Percentiles rank a stretch among this genome's conserved stretches.
phyloP scores from a whole-genome alignment of 2,888 invertebrate species.

The Sinopyrophorus schimmeli region DNA sequence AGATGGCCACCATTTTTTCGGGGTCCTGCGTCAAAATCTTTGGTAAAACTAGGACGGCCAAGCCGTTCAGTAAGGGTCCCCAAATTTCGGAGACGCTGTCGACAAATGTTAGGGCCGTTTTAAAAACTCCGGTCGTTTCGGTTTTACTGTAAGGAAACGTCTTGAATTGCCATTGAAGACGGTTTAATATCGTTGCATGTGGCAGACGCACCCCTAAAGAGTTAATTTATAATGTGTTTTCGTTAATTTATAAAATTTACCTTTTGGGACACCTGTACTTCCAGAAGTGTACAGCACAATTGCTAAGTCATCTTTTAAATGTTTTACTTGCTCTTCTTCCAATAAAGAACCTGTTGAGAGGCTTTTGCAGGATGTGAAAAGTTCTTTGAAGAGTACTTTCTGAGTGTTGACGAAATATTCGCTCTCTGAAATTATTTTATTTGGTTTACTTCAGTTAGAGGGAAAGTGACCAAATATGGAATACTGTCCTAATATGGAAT shows the following conservation, averaged over 20 bases:
- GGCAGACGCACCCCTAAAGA: slow-evolving; percentile 81
- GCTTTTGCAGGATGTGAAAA: slow-evolving; percentile 56
- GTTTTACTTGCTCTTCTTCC: slow-evolving; percentile 54
- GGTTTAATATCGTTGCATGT: slow-evolving; percentile 77
- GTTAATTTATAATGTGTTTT: background rate
- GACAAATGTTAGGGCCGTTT: slow-evolving; percentile 89
- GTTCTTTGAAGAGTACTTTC: slow-evolving; percentile 56
- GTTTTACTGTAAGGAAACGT: slow-evolving; percentile 72
- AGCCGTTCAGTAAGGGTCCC: slow-evolving; percentile 77
- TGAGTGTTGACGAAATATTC: slow-evolving; percentile 41
- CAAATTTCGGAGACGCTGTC: slow-evolving; percentile 89
- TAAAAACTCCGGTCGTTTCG: slow-evolving; percentile 79
- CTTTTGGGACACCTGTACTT: slow-evolving; percentile 88
- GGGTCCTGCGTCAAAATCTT: slow-evolving; percentile 77
- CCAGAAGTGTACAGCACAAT: slow-evolving; percentile 85
- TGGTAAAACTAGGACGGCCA: slow-evolving; percentile 73
- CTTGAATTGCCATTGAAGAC: slow-evolving; percentile 87
- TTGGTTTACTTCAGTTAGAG: too few relatives aligned
- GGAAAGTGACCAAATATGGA: too few relatives aligned
- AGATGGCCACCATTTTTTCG: slow-evolving; percentile 68
- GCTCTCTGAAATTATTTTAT: slow-evolving; percentile 11
- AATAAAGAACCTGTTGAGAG: slow-evolving; percentile 53
- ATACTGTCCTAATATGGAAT: too few relatives aligned
- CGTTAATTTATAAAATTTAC: slow-evolving; percentile 51
- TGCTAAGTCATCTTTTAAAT: slow-evolving; percentile 61